Conservation (phyloP, 2,888 invertebrate species). For the Epinotia bilunana region DNA sequence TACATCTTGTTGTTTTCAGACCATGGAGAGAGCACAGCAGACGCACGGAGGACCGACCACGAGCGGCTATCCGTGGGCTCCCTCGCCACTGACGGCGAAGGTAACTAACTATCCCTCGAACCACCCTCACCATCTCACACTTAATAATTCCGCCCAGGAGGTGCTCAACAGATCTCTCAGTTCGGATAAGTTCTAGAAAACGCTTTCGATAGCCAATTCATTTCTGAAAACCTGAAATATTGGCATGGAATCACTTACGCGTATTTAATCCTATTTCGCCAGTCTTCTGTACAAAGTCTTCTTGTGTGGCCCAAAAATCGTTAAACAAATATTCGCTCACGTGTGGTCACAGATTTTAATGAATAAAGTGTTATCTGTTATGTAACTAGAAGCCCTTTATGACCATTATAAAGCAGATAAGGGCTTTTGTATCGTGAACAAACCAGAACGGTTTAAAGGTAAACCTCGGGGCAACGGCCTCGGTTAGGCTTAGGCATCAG, state of each 20-base stretch:
- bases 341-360: slow-evolving; percentile 7
- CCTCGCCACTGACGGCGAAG: slow-evolving; percentile 93
- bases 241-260: neutral
- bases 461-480: slow-evolving; percentile 27
- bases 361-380: slow-evolving; percentile 26
- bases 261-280: no score
- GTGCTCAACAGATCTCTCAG: neutral
- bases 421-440: slow-evolving; percentile 13
- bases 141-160: no score
- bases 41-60: slow-evolving; percentile 86
- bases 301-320: slow-evolving; percentile 8
- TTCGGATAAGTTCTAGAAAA: neutral
- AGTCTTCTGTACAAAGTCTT: neutral
- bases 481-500: neutral
- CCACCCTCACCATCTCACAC: neutral
- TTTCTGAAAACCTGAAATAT: no score
- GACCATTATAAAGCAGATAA: slow-evolving; percentile 40
- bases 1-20: slow-evolving; percentile 63
- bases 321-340: neutral
- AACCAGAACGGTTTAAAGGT: slow-evolving; percentile 28
- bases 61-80: slow-evolving; percentile 88
- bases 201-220: neutral
- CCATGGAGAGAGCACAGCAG: slow-evolving; percentile 87
- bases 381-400: slow-evolving; percentile 29
- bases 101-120: slow-evolving; percentile 67